A percentile compares a stretch with the other conserved stretches of the same genome.
phyloP scores from a whole-genome alignment of 2,888 invertebrate species.

The Pseudolycoriella hygida region DNA sequence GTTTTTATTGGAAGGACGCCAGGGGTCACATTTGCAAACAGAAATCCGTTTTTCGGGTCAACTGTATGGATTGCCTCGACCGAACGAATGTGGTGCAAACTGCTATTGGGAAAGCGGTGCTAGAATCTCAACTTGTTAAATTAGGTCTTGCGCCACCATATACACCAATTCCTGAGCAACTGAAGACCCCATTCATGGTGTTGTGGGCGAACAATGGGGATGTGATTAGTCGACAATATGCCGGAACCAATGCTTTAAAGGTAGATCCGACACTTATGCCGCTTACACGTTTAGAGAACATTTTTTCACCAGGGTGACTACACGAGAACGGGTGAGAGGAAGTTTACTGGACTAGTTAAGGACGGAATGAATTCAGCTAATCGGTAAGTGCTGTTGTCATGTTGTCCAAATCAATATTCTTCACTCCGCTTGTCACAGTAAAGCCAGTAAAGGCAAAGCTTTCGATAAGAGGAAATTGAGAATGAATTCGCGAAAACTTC shows the following conservation, averaged over 20 bases:
- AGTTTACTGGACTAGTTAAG: slow-evolving; percentile 95
- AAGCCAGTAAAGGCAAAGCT: no score
- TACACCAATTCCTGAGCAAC: slow-evolving; percentile 53
- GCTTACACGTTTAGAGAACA: slow-evolving; percentile 4
- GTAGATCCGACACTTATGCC: slow-evolving; percentile 32
- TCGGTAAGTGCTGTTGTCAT: slow-evolving; percentile 39
- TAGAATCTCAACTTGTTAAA: slow-evolving; percentile 85
- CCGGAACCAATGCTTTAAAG: slow-evolving; percentile 93
- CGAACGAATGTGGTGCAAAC: slow-evolving; percentile 97
- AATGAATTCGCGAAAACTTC: no score
- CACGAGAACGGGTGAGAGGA: slow-evolving; percentile 91
- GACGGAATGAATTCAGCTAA: slow-evolving; percentile 97
- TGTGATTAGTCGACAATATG: slow-evolving; percentile 86
- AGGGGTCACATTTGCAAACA: slow-evolving; percentile 85
- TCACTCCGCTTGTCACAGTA: no score
- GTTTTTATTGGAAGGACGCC: slow-evolving; percentile 86
- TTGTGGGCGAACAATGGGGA: slow-evolving; percentile 99
- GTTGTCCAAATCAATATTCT: no score
- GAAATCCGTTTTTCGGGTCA: slow-evolving; percentile 84
- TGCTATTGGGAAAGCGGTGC: slow-evolving; percentile 75
- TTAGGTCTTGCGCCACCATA: slow-evolving; percentile 88
- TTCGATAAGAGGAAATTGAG: no score
- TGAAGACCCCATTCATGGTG: slow-evolving; percentile 67
- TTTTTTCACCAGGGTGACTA: slow-evolving; percentile 98
- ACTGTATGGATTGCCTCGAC: slow-evolving; percentile 97